phyloP scores from a whole-genome alignment of 2,888 invertebrate species.

The Anthoptus insignis region DNA sequence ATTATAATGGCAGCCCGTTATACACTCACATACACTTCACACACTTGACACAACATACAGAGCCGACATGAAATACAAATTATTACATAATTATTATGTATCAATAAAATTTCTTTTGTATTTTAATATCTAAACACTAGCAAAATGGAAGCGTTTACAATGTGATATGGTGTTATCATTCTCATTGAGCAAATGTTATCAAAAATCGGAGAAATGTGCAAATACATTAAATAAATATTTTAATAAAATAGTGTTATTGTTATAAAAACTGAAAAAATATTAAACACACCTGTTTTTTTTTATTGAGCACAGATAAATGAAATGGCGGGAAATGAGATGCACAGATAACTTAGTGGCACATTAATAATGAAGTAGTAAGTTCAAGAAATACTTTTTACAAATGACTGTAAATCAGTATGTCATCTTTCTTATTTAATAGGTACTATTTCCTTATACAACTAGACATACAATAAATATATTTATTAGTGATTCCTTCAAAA shows the following conservation, averaged over 20 bases:
- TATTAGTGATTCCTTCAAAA: neutral
- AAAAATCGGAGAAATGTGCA: neutral
- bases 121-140: slow-evolving; percentile 55
- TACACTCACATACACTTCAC: neutral
- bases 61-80: slow-evolving; percentile 11
- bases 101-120: slow-evolving; percentile 14
- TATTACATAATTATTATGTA: slow-evolving; percentile 4
- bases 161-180: slow-evolving; percentile 65
- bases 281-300: neutral
- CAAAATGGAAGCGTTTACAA: slow-evolving; percentile 64
- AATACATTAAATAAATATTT: neutral
- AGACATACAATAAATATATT: neutral
- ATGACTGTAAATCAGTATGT: too few species aligned
- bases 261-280: neutral
- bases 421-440: neutral
- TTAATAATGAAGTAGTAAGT: too few species aligned
- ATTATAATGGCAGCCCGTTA: neutral
- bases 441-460: neutral
- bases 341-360: neutral
- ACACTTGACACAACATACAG: slow-evolving; percentile 14
- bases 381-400: too few species aligned
- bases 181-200: slow-evolving; percentile 62
- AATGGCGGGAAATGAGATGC: neutral
- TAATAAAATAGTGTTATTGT: neutral
- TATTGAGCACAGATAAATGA: neutral